Evolutionary conservation across 2,888 invertebrate genomes (phyloP).

Genomic region (Plutella xylostella): DNA sequence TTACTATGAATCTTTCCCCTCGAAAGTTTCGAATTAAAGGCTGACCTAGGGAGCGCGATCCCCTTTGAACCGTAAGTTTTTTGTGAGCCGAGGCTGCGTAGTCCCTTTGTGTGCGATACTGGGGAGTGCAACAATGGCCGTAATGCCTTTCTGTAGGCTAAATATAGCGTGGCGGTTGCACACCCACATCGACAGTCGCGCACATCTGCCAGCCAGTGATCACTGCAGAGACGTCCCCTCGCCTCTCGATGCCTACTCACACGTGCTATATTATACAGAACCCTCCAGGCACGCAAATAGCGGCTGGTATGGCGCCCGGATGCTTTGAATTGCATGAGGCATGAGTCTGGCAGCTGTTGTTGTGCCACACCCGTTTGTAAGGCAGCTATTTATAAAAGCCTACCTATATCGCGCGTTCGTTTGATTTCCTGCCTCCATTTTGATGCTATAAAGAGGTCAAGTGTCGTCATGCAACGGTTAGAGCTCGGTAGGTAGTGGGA

Average conservation of each 20-base stretch:
- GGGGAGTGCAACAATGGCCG: constrained; percentile 51
- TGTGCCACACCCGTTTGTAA: no score
- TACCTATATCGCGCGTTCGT: no score
- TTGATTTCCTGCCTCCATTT: no score
- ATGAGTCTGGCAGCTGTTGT: no score
- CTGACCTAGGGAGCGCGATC: constrained; percentile 47
- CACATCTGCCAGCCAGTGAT: constrained; percentile 13
- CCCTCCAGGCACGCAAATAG: constrained; percentile 7
- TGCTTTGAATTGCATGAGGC: no score
- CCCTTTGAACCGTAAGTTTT: constrained; percentile 55
- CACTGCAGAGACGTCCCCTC: not conserved
- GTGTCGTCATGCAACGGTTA: no score
- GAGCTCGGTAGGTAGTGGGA: no score
- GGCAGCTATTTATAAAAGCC: no score
- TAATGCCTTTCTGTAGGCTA: constrained; percentile 63
- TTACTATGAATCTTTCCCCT: constrained; percentile 33
- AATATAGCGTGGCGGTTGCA: constrained; percentile 48
- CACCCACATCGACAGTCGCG: constrained; percentile 20
- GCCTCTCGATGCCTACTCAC: not conserved
- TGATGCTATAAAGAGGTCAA: no score
- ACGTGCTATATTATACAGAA: not conserved
- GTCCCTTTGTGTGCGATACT: constrained; percentile 53
- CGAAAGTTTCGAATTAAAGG: constrained; percentile 29
- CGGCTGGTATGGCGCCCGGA: not conserved
- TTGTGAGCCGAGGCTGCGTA: constrained; percentile 36